phyloP scores from a whole-genome alignment of 2,888 invertebrate genomes.

The Steinernema carpocapsae region DNA sequence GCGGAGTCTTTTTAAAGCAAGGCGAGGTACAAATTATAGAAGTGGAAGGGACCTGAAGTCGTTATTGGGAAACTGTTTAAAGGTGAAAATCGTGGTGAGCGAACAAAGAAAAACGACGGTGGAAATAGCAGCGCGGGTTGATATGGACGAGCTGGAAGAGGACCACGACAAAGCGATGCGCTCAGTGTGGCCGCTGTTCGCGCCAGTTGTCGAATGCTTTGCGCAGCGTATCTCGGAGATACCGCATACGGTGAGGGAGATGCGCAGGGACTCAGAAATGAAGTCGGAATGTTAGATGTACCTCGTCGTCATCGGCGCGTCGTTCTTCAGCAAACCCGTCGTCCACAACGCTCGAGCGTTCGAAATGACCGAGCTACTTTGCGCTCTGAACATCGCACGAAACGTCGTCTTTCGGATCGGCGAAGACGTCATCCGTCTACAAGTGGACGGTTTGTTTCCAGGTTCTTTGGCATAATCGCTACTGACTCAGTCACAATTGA shows the following conservation, averaged over 20 bases:
- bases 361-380: conserved; percentile 50
- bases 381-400: conserved; percentile 48
- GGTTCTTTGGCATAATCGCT: conserved; percentile 34
- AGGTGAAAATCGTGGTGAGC: conserved; percentile 47
- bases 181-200: conserved; percentile 42
- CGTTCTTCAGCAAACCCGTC: conserved; percentile 44
- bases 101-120: conserved; percentile 41
- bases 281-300: conserved; percentile 42
- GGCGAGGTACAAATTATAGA: neutral
- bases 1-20: conserved; percentile 29
- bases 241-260: conserved; percentile 14
- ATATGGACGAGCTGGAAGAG: conserved; percentile 49
- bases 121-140: conserved; percentile 53
- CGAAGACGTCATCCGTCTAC: conserved; percentile 44
- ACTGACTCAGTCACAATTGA: neutral
- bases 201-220: conserved; percentile 1
- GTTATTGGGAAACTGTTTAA: conserved; percentile 7
- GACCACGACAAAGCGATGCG: conserved; percentile 50
- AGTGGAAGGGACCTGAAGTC: neutral
- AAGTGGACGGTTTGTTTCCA: conserved; percentile 50
- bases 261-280: too few species aligned
- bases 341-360: conserved; percentile 45
- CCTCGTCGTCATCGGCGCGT: conserved; percentile 48
- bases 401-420: conserved; percentile 45
- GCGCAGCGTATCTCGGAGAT: neutral